Evolutionary conservation across 2,888 invertebrate species (phyloP).

Genomic region (Venustoraphidia nigricollis): DNA sequence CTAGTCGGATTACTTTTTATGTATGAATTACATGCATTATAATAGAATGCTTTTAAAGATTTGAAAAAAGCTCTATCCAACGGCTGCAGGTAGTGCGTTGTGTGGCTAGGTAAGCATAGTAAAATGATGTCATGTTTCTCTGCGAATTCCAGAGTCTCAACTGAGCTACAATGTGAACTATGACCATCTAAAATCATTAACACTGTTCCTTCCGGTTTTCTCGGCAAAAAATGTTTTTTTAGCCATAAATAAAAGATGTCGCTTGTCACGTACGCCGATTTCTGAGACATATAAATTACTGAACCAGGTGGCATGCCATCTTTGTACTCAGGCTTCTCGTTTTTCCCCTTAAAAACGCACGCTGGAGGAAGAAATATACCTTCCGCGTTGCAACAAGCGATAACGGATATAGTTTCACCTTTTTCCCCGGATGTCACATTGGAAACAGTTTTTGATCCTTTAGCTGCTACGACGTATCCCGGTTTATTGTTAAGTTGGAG

Average conservation of each 20-base stretch:
- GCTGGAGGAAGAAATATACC: constrained; percentile 16
- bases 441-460: constrained; percentile 18
- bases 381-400: constrained; percentile 8
- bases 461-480: constrained; percentile 15
- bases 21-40: too few relatives aligned
- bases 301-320: constrained; percentile 16
- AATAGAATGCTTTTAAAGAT: too few relatives aligned
- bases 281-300: constrained; percentile 13
- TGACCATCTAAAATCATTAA: constrained; percentile 19
- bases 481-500: constrained; percentile 16
- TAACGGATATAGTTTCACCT: constrained; percentile 7
- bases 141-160: constrained; percentile 17
- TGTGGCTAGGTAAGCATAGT: constrained; percentile 22
- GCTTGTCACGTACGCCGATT: constrained; percentile 17
- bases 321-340: constrained; percentile 13
- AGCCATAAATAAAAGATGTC: constrained; percentile 13
- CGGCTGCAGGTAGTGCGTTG: constrained; percentile 22
- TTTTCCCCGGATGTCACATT: constrained; percentile 4
- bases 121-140: constrained; percentile 16
- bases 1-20: too few relatives aligned
- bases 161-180: constrained; percentile 17
- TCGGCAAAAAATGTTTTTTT: constrained; percentile 15
- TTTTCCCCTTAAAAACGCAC: constrained; percentile 17
- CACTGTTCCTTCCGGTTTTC: constrained; percentile 12
- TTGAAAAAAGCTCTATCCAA: too few relatives aligned